A percentile compares a stretch with the other conserved stretches of the same genome.
These are phyloP conservation scores for Sesamia nonagrioides DNA, from an alignment of 1,140 invertebrate species.

Conservation along the genomic window DNA sequence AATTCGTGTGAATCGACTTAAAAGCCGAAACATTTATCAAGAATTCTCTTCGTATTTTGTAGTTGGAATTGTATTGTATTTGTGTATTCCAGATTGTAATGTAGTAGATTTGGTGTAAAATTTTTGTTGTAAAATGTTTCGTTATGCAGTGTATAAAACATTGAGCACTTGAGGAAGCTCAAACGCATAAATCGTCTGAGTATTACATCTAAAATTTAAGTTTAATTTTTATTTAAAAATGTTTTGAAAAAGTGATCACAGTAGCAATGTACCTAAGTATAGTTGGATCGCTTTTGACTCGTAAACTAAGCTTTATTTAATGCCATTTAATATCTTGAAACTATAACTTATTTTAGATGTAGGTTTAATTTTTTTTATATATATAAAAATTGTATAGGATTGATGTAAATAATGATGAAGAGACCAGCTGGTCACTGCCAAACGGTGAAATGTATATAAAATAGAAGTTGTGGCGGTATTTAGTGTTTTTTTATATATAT, in stretches of 20 bases:
- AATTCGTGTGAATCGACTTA: no score
- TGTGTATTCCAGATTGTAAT: conserved; percentile 26
- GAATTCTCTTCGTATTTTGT: conserved; percentile 15
- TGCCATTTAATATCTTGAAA: conserved; percentile 52
- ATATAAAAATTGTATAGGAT: conserved; percentile 42
- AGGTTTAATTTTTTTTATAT: conserved; percentile 36
- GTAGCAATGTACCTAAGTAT: conserved; percentile 8
- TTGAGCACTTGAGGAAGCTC: neutral
- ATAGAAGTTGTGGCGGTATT: conserved; percentile 15
- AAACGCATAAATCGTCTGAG: conserved; percentile 37
- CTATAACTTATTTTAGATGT: conserved; percentile 53
- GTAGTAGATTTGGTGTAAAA: neutral
- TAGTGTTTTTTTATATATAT: conserved; percentile 1
- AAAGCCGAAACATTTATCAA: conserved; percentile 12
- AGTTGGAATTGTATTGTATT: neutral
- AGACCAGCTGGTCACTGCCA: conserved; percentile 77
- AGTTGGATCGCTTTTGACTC: conserved; percentile 21
- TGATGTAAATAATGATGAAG: conserved; percentile 60
- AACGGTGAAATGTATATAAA: conserved; percentile 64
- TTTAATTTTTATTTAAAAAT: conserved; percentile 4
- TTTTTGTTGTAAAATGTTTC: neutral
- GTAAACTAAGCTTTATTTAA: conserved; percentile 55
- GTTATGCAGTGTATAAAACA: neutral
- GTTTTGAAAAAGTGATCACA: conserved; percentile 10
- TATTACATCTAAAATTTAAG: neutral